Conservation (phyloP, 1,140 invertebrate genomes). For the Hestina assimilis region DNA sequence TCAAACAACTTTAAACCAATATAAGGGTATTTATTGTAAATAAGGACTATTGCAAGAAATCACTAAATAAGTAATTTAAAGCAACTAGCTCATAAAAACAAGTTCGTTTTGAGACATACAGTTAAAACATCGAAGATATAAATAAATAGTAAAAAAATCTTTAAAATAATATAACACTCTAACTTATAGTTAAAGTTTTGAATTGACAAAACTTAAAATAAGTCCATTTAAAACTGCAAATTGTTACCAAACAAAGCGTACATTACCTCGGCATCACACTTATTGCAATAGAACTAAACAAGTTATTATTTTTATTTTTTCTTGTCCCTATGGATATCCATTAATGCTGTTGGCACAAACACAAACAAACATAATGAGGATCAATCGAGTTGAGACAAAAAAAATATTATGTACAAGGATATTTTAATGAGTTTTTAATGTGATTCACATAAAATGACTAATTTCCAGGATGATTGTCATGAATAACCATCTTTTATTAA, state of each 20-base stretch:
- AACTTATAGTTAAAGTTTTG: slow-evolving; percentile 79
- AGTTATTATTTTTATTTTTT: slow-evolving; percentile 9
- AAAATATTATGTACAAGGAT: slow-evolving; percentile 52
- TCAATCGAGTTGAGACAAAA: slow-evolving; percentile 55
- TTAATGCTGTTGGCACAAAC: slow-evolving; percentile 63
- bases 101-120: slow-evolving; percentile 59
- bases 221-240: slow-evolving; percentile 62
- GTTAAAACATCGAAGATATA: slow-evolving; percentile 58
- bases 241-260: slow-evolving; percentile 44
- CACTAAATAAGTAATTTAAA: slow-evolving; percentile 58
- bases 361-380: slow-evolving; percentile 72
- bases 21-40: slow-evolving; percentile 43
- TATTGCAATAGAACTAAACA: slow-evolving; percentile 12
- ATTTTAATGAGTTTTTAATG: slow-evolving; percentile 36
- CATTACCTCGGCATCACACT: slow-evolving; percentile 15
- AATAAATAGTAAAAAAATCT: slow-evolving; percentile 70
- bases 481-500: slow-evolving; percentile 70
- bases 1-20: slow-evolving; percentile 47
- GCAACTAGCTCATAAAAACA: slow-evolving; percentile 34
- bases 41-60: slow-evolving; percentile 43
- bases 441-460: slow-evolving; percentile 46
- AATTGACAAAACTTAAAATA: slow-evolving; percentile 77
- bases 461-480: slow-evolving; percentile 60
- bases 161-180: slow-evolving; percentile 73
- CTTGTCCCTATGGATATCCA: slow-evolving; percentile 52